Base-by-base conservation (phyloP, 92 coral and sea anemone genomes). In the Desmophyllum pertusum region DNA sequence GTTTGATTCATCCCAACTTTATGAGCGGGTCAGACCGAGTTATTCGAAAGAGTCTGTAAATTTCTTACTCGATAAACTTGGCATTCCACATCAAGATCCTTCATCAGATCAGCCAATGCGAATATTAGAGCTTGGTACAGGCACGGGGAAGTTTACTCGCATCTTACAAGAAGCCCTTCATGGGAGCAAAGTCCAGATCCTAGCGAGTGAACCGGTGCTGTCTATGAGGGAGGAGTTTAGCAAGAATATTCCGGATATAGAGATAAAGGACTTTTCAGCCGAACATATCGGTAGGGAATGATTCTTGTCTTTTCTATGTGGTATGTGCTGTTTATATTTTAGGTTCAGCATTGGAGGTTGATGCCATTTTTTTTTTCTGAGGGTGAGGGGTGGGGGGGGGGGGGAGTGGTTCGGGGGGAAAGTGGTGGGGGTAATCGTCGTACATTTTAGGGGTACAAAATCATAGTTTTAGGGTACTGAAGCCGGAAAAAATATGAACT, bases 61-160 rank as follows among this genome's bases (percentile, higher is more conserved):
- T 50, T 95, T 86, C 69, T 73, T 95, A 23, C 81, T 95, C 52
- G 85, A 88, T 45, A 87, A 90, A 73, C 73, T 95, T 43, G 93
- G 96, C 51, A 92, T 84, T 6, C 53, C 93, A 33, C 52, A 70
- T 25, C 35, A 23, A 3, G 77, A 64, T 48, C 8, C 73, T 23
- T 68, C 78, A 40, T 31, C 66, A 27, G 76, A 85, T 53, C 80
- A 85, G 42, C 87, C 74, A 17, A 29, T 84, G 30, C 81, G 91
- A 6, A 74, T 93, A 33, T 63, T 93, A 40, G 98, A 95, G 82
- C 69, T 93, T 8, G 97, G 98, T 21, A 80, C 97, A 14, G 98
- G 98, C 5, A 95, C 98, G 8, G 98, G 98, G 38, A 91, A 84
- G 74, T 95, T 95, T 38, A 95, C 98, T 17, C 76, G 89, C n/a